phyloP scores from a whole-genome alignment of 2,797 vertebrate species.

The Melanotaenia maccullochi region DNA sequence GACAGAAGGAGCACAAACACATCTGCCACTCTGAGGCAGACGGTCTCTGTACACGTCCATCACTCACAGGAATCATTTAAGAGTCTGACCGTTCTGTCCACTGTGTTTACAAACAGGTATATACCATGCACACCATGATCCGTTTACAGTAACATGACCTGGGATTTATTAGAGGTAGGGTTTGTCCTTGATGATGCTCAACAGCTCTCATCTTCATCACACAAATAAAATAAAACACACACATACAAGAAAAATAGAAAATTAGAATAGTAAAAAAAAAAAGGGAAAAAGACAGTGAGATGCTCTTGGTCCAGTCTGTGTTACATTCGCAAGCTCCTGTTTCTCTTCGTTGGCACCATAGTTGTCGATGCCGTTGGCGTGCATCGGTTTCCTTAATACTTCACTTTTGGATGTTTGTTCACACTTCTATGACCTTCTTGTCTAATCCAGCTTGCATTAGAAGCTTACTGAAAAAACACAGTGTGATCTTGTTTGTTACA shows the following conservation, averaged over 20 bases:
- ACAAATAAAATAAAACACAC: slow-evolving; percentile 32
- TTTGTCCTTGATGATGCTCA: slow-evolving; percentile 32
- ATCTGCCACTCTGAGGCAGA: slow-evolving; percentile 13
- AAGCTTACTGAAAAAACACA: slow-evolving; percentile 11
- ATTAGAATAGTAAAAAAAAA: slow-evolving; percentile 25
- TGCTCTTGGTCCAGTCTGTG: slow-evolving; percentile 65
- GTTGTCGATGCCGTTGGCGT: slow-evolving; percentile 31
- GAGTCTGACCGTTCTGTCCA: slow-evolving; percentile 24
- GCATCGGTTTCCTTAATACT: slow-evolving; percentile 29
- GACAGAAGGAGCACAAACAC: slow-evolving; percentile 12
- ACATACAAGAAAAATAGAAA: slow-evolving; percentile 26
- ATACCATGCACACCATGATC: slow-evolving; percentile 14
- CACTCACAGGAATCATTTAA: slow-evolving; percentile 13
- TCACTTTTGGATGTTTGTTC: background rate
- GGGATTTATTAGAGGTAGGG: slow-evolving; percentile 63
- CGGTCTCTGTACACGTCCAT: background rate
- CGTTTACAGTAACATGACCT: slow-evolving; percentile 64
- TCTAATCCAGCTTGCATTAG: background rate
- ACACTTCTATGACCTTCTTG: background rate
- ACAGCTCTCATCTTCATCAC: slow-evolving; percentile 12
- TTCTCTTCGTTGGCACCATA: slow-evolving; percentile 54
- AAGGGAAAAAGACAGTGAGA: slow-evolving; percentile 33
- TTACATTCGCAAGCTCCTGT: slow-evolving; percentile 55
- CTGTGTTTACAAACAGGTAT: slow-evolving; percentile 27
- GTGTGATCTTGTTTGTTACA: slow-evolving; percentile 50